phyloP scores from a whole-genome alignment of 2,113 vertebrate species.

The Gobiocypris rarus region DNA sequence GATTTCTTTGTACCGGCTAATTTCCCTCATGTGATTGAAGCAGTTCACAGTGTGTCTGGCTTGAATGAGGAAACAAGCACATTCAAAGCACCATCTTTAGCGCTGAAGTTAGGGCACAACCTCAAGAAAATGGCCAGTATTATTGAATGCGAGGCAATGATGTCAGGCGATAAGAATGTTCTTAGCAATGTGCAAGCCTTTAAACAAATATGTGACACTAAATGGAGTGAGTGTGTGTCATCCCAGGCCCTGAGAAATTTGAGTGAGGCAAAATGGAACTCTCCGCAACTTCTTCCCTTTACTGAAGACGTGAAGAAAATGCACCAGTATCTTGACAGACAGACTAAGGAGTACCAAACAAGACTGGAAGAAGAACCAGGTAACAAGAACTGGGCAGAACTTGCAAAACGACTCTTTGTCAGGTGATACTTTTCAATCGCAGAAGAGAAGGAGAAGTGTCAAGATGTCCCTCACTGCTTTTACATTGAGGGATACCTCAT shows the following conservation, averaged over 20 bases:
- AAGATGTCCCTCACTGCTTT: conserved; percentile 38
- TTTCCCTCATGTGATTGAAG: conserved; percentile 47
- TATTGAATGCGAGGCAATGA: conserved; percentile 18
- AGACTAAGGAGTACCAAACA: not conserved
- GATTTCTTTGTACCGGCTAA: conserved; percentile 41
- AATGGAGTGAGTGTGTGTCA: conserved; percentile 49
- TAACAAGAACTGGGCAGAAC: conserved; percentile 27
- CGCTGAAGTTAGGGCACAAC: conserved; percentile 42
- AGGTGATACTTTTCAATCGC: conserved; percentile 40
- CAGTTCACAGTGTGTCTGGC: conserved; percentile 33
- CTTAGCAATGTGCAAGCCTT: conserved; percentile 5
- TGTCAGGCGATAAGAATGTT: not conserved
- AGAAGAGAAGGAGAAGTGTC: conserved; percentile 48
- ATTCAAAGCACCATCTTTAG: conserved; percentile 31
- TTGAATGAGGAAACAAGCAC: conserved; percentile 34
- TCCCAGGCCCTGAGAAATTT: conserved; percentile 47
- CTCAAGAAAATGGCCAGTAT: conserved; percentile 21
- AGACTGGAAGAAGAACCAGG: not conserved
- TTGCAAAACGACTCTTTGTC: conserved; percentile 20
- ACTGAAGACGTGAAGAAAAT: conserved; percentile 44
- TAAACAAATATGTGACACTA: conserved; percentile 12
- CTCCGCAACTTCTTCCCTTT: conserved; percentile 52
- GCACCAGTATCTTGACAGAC: conserved; percentile 41
- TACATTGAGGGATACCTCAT: conserved; percentile 4
- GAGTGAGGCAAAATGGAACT: conserved; percentile 53